Evolutionary conservation across 2,888 invertebrate genomes (phyloP), one percentile per base, ranked within the genome.

Genomic region (Phyto melanocephala): DNA sequence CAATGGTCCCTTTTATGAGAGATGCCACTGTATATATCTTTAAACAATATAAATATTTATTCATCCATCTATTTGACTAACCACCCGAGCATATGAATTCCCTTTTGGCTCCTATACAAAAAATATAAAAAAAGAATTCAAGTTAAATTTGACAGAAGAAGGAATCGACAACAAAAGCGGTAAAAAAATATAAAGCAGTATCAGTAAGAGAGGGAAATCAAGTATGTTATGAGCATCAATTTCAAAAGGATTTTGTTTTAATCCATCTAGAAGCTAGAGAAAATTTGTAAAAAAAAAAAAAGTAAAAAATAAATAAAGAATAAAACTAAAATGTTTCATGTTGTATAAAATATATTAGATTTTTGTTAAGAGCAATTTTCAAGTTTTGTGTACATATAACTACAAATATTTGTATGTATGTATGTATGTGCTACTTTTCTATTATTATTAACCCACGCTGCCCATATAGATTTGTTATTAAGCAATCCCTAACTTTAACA

Each of bases 201-300:
- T 52, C 62, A 74, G 68, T 54, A 28, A 65, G 54, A 65, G 42
- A 45, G 58, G 33, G 17, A 33, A 22, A n/a, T 52, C 60, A 56
- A 47, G 65, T 68, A 40, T 78, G 74, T 62, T 70, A 71, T 71
- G 79, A 79, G 82, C 79, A 79, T 76, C 82, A 76, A 71, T 79
- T 79, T 82, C 82, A 82, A 79, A 76, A 54, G 71, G 75, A 76
- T 79, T 79, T 79, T 71, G 62, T 63, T 76, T 82, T 82, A 80
- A 82, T 76, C 76, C 79, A 71, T 75, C n/a, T 63, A 76, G 71
- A 60, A 82, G 37, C 45, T 70, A 22, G 22, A 68, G n/a, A n/a
- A n/a, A n/a, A n/a, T n/a, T n/a, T n/a, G n/a, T 28, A 28, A 28
- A 3, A 50, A 37, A 37, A 37, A 40, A 79, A 50, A 50, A 22